phyloP scores from a whole-genome alignment of 2,888 invertebrate genomes.

The Odontomyia ornata region DNA sequence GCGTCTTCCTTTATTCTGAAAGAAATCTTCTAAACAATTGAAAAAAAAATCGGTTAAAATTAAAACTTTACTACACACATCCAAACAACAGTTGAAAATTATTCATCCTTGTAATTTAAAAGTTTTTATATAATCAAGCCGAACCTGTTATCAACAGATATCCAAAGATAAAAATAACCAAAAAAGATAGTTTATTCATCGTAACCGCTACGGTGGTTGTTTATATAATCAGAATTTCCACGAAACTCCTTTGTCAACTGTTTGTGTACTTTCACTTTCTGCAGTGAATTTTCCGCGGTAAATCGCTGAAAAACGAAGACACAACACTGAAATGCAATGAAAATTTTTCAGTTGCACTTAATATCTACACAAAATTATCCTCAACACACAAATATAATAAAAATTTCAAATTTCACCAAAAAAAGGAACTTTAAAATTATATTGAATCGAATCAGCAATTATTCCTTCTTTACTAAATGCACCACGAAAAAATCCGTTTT shows the following conservation, averaged over 20 bases:
- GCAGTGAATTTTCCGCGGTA: background rate
- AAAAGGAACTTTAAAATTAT: background rate
- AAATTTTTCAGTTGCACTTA: background rate
- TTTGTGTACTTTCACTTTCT: conserved; percentile 40
- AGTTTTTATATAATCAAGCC: conserved; percentile 49
- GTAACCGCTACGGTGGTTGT: conserved; percentile 53
- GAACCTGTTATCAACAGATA: conserved; percentile 62
- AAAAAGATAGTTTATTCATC: conserved; percentile 60
- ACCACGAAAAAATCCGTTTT: background rate
- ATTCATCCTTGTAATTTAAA: no score
- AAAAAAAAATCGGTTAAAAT: no score
- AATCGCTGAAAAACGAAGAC: background rate
- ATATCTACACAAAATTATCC: background rate
- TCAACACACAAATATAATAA: background rate
- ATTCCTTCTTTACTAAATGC: background rate
- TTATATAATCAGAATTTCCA: conserved; percentile 43
- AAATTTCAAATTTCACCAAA: background rate
- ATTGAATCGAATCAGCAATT: background rate
- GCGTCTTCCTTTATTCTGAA: no score
- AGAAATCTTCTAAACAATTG: no score
- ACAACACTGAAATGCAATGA: background rate
- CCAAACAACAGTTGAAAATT: no score
- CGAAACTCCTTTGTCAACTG: background rate
- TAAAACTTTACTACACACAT: no score
- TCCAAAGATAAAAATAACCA: conserved; percentile 61